Base-by-base conservation (phyloP, 2,113 vertebrate genomes). In the Sakesphorus luctuosus region DNA sequence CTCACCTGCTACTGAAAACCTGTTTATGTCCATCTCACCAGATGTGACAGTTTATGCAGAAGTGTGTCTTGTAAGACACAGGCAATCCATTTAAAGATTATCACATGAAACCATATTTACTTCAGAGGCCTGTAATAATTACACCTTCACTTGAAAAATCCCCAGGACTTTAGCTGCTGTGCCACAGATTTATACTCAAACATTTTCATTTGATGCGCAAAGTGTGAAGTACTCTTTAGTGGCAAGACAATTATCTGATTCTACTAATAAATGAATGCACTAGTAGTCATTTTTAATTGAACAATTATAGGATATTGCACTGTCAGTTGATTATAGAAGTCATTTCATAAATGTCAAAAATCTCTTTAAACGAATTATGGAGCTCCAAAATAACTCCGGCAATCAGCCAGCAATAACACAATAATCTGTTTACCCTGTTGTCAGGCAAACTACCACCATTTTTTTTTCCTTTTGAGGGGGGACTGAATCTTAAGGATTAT, bases 331-430 rank as follows among this genome's bases (percentile, higher is more conserved):
- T 98, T 97, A 98, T 98, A 97, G 97, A 97, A 98, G 98, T 98
- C 96, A 98, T 98, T 98, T 98, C 97, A 98, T 98, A 98, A 99
- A 99, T 99, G 99, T 99, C 99, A 99, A 98, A 99, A 99, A 99
- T 98, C 98, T 98, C 98, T 99, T 99, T 98, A 99, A 99, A 98
- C 98, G 98, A 99, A 99, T 99, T 98, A 98, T 98, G 97, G 98
- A 98, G 98, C 97, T 98, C 98, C 98, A 97, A 98, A 98, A 98
- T 98, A 98, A 98, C 98, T 98, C 97, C 97, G 92, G 98, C 96
- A 98, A 98, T 98, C 98, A 98, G 97, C 97, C 97, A 92, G 97
- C 98, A 98, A 98, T 98, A 98, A 98, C 97, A 98, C 97, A 98
- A 98, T 97, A 97, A 98, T 98, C 97, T 98, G 98, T 98, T 98